Evolutionary conservation across 2,797 vertebrate species (phyloP), one percentile per base, ranked within the genome.

Genomic region (Ara ararauna): DNA sequence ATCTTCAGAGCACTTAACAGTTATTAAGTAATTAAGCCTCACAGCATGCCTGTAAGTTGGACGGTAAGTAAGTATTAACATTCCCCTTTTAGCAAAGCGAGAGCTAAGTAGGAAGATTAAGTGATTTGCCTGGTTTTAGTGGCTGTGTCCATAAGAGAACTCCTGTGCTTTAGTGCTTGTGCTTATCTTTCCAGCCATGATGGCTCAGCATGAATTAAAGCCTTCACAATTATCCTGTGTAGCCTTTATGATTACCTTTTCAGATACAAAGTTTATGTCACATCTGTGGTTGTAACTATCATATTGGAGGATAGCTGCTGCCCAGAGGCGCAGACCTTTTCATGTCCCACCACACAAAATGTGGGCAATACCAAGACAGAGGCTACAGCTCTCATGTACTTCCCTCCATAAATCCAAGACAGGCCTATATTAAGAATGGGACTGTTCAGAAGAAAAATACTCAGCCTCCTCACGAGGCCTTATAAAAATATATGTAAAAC

Each of bases 21-120:
- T 88, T 95, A 96, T 96, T 97, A 97, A 94, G 94, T 96, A 91
- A 91, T 97, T 95, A 95, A 97, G 93, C 90, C 85, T 96, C 91
- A 75, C 71, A 85, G 90, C 48, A 67, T 93, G 83, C 72, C 92
- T 95, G 53, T 56, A 71, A 93, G 64, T 84, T 94, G 87, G 75
- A 93, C 64, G 32, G 77, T 88, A 95, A 94, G 94, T 96, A 95
- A 88, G 87, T 74, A 82, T 90, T 95, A 91, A 75, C 47, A 51
- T 91, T 90, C 93, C 73, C 30, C 58, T 89, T 97, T 95, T 94
- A 96, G 90, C 68, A 81, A 72, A 77, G 54, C 50, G 48, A 58
- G 86, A 91, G 53, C 48, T 45, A 61, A 95, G 87, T 75, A 92
- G 86, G 89, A 93, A 91, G 96, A 94, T 95, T 93, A 95, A 95